Percentiles rank a stretch among this genome's conserved stretches.
phyloP scores from a whole-genome alignment of 2,888 invertebrate species.

The Xestia xanthographa region DNA sequence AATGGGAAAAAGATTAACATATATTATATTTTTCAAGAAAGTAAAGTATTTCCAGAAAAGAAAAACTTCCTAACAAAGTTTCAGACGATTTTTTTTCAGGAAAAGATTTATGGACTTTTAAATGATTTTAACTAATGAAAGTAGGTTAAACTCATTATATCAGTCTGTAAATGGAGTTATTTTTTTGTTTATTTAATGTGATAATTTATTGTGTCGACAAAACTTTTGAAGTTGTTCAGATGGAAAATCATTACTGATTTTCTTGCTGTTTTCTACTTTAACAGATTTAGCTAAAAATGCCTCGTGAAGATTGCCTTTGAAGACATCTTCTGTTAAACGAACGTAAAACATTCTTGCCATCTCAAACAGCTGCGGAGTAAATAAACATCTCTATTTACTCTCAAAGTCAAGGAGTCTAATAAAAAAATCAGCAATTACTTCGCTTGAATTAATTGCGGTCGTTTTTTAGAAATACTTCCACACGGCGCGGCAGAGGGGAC shows the following conservation, averaged over 20 bases:
- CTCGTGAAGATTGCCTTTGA: too few species aligned
- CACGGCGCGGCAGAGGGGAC: background rate
- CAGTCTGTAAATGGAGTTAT: slow-evolving; percentile 26
- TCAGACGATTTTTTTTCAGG: slow-evolving; percentile 25
- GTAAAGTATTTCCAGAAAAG: slow-evolving; percentile 23
- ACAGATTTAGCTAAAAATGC: too few species aligned
- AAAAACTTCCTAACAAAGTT: slow-evolving; percentile 23
- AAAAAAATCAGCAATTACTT: slow-evolving; percentile 70
- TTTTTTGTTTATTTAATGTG: background rate
- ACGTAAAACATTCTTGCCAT: too few species aligned
- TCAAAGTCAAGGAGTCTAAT: slow-evolving; percentile 63
- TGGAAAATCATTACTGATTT: too few species aligned
- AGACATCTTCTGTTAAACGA: too few species aligned
- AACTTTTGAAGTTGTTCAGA: too few species aligned
- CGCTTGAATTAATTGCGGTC: slow-evolving; percentile 66
- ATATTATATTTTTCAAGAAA: slow-evolving; percentile 20
- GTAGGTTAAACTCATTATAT: background rate
- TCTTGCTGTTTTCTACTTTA: too few species aligned
- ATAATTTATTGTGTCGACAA: too few species aligned
- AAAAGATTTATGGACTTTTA: slow-evolving; percentile 17
- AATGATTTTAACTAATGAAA: slow-evolving; percentile 19
- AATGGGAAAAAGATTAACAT: slow-evolving; percentile 12
- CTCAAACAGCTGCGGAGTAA: slow-evolving; percentile 46
- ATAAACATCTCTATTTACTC: slow-evolving; percentile 56
- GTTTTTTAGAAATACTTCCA: slow-evolving; percentile 45